phyloP scores from a whole-genome alignment of 2,113 vertebrate genomes.

The Crotalus helleri region DNA sequence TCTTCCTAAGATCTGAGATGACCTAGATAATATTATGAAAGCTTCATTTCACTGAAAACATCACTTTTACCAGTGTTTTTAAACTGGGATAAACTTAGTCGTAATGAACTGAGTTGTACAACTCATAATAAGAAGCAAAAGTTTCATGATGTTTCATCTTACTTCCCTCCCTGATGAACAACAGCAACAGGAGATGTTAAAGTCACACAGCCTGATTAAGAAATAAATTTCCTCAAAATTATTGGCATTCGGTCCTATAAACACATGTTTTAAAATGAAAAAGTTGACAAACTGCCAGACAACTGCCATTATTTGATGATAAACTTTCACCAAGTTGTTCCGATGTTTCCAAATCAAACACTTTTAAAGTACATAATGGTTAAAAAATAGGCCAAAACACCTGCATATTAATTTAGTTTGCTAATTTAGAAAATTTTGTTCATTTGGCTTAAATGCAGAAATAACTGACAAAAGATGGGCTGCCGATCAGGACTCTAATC shows the following conservation, averaged over 20 bases:
- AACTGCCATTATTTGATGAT: slow-evolving; percentile 23
- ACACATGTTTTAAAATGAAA: neutral
- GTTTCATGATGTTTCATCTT: neutral
- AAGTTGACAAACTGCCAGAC: neutral
- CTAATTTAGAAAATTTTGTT: slow-evolving; percentile 15
- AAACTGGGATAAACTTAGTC: neutral
- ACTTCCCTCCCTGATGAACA: neutral
- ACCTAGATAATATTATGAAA: too few relatives aligned
- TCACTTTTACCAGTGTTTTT: neutral
- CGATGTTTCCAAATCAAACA: slow-evolving; percentile 2
- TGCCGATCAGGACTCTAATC: slow-evolving; percentile 35
- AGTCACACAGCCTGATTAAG: neutral
- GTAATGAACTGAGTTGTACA: neutral
- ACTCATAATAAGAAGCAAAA: neutral
- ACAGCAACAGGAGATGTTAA: neutral
- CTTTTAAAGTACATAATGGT: neutral
- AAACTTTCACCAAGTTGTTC: neutral
- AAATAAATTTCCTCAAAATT: neutral
- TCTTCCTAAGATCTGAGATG: too few relatives aligned
- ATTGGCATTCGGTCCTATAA: neutral
- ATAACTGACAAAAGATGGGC: neutral
- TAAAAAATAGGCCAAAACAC: neutral
- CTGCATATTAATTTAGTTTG: neutral
- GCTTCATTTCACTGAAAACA: too few relatives aligned
- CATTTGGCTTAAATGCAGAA: slow-evolving; percentile 35